A percentile compares a stretch with the other conserved stretches of the same genome.
These are phyloP conservation scores for Drepana falcataria DNA, from an alignment of 2,888 invertebrate species.

Conservation along the genomic window DNA sequence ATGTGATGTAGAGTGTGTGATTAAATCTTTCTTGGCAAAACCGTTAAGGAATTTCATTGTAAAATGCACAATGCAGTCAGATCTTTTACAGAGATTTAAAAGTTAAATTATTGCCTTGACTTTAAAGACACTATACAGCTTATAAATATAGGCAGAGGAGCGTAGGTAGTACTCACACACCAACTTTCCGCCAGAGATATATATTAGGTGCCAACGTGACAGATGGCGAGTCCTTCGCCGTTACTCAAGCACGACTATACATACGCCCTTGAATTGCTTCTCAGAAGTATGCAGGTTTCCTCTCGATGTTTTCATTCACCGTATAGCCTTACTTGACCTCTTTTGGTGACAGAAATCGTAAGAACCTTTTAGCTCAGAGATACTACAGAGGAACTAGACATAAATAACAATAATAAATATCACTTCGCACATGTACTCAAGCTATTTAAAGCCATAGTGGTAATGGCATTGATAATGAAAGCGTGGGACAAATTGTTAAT, in stretches of 20 bases:
- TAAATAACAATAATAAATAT: neutral
- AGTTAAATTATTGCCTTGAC: constrained; percentile 5
- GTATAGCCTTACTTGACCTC: no score
- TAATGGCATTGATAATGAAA: constrained; percentile 2
- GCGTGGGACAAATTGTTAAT: constrained; percentile 26
- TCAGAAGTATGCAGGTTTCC: no score
- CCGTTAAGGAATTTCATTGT: neutral
- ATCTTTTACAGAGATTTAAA: neutral
- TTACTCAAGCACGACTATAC: no score
- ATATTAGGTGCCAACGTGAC: no score
- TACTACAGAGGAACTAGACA: neutral
- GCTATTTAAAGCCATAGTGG: neutral
- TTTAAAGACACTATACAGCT: neutral
- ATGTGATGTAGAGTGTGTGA: neutral
- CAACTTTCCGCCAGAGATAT: no score
- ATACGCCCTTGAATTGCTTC: no score
- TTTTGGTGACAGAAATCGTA: neutral
- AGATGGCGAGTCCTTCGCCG: no score
- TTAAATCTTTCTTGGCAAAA: neutral
- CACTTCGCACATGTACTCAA: neutral
- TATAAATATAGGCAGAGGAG: no score
- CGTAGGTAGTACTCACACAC: no score
- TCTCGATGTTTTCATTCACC: no score
- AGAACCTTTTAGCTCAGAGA: neutral
- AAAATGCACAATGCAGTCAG: neutral